Base-by-base conservation (phyloP, 2,888 invertebrate genomes). In the Drosophila picticornis region DNA sequence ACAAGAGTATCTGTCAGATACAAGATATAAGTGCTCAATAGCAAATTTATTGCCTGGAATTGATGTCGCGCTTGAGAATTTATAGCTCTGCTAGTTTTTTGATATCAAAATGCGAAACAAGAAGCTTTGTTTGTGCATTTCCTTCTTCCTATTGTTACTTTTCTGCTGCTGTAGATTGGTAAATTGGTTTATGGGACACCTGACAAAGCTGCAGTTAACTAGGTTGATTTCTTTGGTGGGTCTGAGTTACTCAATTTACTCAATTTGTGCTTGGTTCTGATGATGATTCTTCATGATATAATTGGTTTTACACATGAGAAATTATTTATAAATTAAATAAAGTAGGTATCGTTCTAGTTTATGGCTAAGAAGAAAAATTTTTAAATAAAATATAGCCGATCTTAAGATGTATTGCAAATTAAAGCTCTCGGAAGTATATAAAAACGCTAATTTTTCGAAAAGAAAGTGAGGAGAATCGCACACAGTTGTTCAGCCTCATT, bases 41-140 rank as follows among this genome's bases (percentile, higher is more conserved):
- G 64, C 72, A 68, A 77, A 80, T 88, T 88, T 87, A 90, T 88
- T 80, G 75, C 72, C 67, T 75, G 53, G 72, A 77, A 90, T 83
- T 80, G 85, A 88, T 84, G 87, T 84, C 84, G 79, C 82, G 65
- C 64, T 68, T 50, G 36, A 75, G 79, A 80, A 80, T 82, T 82
- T 75, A 80, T 80, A 67, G 75, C 75, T 61, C 22, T 57, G 56
- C 57, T 50, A 51, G 27, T 32, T 53, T 27, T 53, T 70, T 48
- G 36, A 71, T 62, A 67, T 61, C 66, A 60, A 55, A 25, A 40
- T 60, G 60, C 52, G 22, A 19, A 57, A 43, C 32, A 48, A 48
- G 16, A 52, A 38, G 29, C 55, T 56, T 75, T 62, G 75, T 64
- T 48, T 75, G 16, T 50, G 40, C 51, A 75, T 75, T 75, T 74